Base-by-base conservation (phyloP, 2,888 invertebrate genomes). In the Cataglyphis livida region DNA sequence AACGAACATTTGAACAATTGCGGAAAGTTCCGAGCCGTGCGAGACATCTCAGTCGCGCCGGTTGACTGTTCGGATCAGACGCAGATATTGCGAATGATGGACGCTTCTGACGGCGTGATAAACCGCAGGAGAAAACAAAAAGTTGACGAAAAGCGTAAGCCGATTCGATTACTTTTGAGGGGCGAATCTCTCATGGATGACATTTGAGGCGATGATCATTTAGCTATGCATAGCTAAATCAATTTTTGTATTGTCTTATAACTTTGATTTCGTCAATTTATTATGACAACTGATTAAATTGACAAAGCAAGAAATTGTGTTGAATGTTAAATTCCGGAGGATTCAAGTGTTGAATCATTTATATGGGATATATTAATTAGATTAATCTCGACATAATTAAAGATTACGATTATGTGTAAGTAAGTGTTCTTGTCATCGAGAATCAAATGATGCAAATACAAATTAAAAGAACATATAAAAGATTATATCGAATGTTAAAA, bases 1-100 rank as follows among this genome's bases (percentile, higher is more conserved):
- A 99, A 99, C 95, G 99, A 99, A 94, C 99, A 99, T 95, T 95
- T 99, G 66, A 99, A 99, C 95, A 99, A 99, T 95, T 99, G 99
- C 95, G 99, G 99, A 94, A 98, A 98, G 95, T 99, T 99, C 96
- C 96, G 99, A 92, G 99, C 99, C 15, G 99, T 99, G 0, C 95
- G 99, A 10, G 99, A 99, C 95, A 99, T 99, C 87, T 98, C 98
- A 0, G 98, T 99, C 54, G 98, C 98, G 54, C 99, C 99, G 1
- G 96, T 99, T 57, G 98, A 98, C 95, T 98, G 98, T 51, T 98
- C 98, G 12, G 99, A 99, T 95, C 98, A 99, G 95, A 97, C 97
- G 7, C 96, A 97, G 89, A 98, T 98, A 87, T 95, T 99, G 25
- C 96, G 98, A 75, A 98, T 99, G 98, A 99, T 99, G 99, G 99